A percentile compares a stretch with the other conserved stretches of the same genome.
These are phyloP conservation scores for Manis pentadactyla DNA, from an alignment of 2,797 vertebrate genomes.

Conservation along the genomic window DNA sequence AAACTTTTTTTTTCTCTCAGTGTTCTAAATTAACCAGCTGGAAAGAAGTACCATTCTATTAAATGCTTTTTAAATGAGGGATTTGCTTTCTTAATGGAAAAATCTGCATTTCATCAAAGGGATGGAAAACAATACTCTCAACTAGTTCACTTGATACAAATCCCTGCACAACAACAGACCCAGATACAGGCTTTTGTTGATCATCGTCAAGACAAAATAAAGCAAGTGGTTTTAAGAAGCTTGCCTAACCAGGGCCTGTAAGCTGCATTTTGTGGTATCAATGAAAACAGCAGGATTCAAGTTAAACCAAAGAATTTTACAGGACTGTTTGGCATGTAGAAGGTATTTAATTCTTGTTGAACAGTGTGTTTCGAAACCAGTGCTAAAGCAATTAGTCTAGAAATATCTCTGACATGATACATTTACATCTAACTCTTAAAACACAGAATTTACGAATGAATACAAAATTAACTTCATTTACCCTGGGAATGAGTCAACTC, in stretches of 20 bases:
- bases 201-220: conserved; percentile 42
- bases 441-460: background rate
- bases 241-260: background rate
- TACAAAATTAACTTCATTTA: background rate
- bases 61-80: background rate
- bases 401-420: background rate
- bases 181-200: background rate
- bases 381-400: background rate
- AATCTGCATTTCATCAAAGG: conserved; percentile 34
- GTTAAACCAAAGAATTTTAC: conserved; percentile 23
- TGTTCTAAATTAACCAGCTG: conserved; percentile 66
- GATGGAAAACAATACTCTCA: background rate
- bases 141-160: background rate
- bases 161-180: background rate
- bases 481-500: background rate
- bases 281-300: background rate
- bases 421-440: background rate
- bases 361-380: conserved; percentile 14
- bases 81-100: conserved; percentile 32
- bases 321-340: background rate
- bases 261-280: background rate
- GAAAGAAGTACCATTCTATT: conserved; percentile 44
- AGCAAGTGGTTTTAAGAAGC: background rate
- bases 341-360: conserved; percentile 7
- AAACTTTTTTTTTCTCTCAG: background rate